Base-by-base conservation (phyloP, 1,140 invertebrate species). In the Olivierus martensii region DNA sequence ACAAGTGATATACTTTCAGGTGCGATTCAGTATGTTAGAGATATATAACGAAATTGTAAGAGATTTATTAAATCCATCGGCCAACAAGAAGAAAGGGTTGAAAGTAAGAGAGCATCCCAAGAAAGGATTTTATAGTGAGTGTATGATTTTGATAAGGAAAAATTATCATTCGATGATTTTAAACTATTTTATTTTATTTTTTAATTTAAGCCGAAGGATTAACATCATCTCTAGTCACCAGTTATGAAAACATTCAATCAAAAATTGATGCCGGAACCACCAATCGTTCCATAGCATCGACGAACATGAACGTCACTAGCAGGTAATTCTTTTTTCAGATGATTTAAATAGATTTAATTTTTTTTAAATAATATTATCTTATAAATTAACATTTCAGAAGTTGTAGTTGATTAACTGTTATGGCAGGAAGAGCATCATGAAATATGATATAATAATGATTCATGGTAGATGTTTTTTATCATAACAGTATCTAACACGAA, bases 241-340 rank as follows among this genome's bases (percentile, higher is more conserved):
- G 63, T 58, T 75, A 77, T 56, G 64, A 70, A 35, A 73, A 77
- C 15, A 76, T 80, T 38, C 69, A 74, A 58, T 63, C 65, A n/a
- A 73, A 70, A 57, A 77, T 79, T 59, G 73, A 77, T 22, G 70
- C 77, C 60, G 77, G 79, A 7, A 79, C 77, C 3, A 68, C 75
- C 14, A 77, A 73, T 60, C 60, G 79, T 42, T 79, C 78, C n/a
- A 77, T 81, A 42, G 77, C 75, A 1, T 75, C 77, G 3, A 81
- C 79, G 22, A 77, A 79, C 55, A 79, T 81, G 77, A 81, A 81
- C 64, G 75, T 75, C 12, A 80, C 77, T 3, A 79, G 75, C 58
- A 71, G 73, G 71, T 73, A 56, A 48, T 47, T n/a, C n/a, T n/a
- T n/a, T n/a, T n/a, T n/a, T n/a, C n/a, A n/a, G n/a, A n/a, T n/a